Evolutionary conservation across 2,888 invertebrate species (phyloP).

Genomic region (Temnothorax unifasciatus): DNA sequence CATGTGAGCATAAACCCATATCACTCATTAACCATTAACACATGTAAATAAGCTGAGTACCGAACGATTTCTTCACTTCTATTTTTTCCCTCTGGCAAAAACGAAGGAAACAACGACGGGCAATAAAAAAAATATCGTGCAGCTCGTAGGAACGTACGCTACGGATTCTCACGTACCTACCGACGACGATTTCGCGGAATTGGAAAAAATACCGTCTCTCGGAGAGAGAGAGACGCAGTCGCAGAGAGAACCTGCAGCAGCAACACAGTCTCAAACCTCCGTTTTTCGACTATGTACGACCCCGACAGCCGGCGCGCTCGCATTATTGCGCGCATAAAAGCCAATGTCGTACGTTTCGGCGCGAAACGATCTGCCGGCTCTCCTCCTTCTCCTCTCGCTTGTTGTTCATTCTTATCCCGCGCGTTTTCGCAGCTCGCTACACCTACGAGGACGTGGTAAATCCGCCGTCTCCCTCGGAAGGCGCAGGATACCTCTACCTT

Average conservation of each 20-base stretch:
- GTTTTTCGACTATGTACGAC: slow-evolving; percentile 47
- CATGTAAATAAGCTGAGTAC: not conserved
- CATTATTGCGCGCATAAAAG: slow-evolving; percentile 80
- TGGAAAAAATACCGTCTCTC: slow-evolving; percentile 68
- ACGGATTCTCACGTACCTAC: slow-evolving; percentile 50
- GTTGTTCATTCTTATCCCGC: slow-evolving; percentile 23
- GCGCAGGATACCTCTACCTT: not conserved
- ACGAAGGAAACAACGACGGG: slow-evolving; percentile 15
- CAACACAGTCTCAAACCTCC: not conserved
- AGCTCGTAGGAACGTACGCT: slow-evolving; percentile 21
- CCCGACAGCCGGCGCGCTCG: slow-evolving; percentile 75
- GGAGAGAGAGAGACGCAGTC: slow-evolving; percentile 10
- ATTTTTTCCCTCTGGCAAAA: slow-evolving; percentile 20
- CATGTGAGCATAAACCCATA: not conserved
- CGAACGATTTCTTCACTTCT: not conserved
- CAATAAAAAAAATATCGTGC: slow-evolving; percentile 72
- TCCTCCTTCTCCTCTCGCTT: slow-evolving; percentile 56
- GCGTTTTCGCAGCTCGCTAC: slow-evolving; percentile 57
- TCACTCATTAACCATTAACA: not conserved
- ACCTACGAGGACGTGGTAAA: slow-evolving; percentile 45
- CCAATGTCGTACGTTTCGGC: slow-evolving; percentile 75
- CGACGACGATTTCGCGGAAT: slow-evolving; percentile 60
- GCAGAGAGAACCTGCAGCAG: not conserved
- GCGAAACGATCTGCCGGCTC: slow-evolving; percentile 62
- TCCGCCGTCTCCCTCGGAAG: not conserved